Evolutionary conservation across 2,888 invertebrate genomes (phyloP).

Genomic region (Hypolimnas misippus): DNA sequence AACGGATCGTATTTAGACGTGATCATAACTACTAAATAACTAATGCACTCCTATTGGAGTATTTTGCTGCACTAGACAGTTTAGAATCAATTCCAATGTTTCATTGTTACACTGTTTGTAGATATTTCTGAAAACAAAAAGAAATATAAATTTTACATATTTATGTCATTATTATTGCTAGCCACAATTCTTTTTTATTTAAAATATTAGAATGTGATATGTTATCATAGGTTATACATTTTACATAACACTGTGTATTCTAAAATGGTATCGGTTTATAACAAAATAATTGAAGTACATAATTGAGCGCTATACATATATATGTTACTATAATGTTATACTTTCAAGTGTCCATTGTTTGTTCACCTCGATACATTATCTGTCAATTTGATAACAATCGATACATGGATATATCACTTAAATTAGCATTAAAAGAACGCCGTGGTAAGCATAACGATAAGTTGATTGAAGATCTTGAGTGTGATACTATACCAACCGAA

Average conservation of each 20-base stretch:
- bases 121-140: slow-evolving; percentile 15
- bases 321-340: no score
- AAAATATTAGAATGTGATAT: no score
- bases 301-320: no score
- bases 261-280: no score
- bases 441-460: background rate
- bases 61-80: slow-evolving; percentile 6
- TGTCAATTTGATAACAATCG: slow-evolving; percentile 14
- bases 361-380: slow-evolving; percentile 1
- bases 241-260: no score
- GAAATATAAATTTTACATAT: background rate
- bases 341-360: slow-evolving; percentile 2
- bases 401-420: slow-evolving; percentile 8
- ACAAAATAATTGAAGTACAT: no score
- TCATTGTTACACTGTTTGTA: background rate
- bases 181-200: no score
- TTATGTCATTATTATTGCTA: no score
- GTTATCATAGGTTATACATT: no score
- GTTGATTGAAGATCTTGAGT: background rate
- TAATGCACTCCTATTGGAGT: background rate
- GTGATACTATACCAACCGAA: background rate
- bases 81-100: slow-evolving; percentile 20
- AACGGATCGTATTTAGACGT: background rate
- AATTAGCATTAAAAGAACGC: slow-evolving; percentile 2
- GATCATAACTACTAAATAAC: slow-evolving; percentile 2